Evolutionary conservation across 2,113 vertebrate species (phyloP).

Genomic region (Eurypyga helias): DNA sequence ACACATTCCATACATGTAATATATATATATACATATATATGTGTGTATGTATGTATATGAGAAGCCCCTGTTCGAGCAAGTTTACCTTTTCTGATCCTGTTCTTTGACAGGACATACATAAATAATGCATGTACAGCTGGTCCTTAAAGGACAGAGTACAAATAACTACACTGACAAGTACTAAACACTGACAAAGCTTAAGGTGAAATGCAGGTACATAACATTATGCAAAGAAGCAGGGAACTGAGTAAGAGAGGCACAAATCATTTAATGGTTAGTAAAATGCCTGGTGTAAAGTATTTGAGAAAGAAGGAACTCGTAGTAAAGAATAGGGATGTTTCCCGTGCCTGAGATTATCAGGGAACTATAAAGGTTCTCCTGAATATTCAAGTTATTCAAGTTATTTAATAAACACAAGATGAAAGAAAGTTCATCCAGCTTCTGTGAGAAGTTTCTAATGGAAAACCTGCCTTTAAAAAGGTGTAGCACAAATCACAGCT

Average conservation of each 20-base stretch:
- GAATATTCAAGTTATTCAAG: background rate
- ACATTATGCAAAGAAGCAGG: background rate
- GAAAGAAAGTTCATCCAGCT: background rate
- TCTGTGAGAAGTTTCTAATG: background rate
- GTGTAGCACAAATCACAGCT: background rate
- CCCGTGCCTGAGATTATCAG: background rate
- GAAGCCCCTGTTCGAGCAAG: background rate
- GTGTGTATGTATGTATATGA: too few relatives aligned
- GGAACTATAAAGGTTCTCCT: background rate
- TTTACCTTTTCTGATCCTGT: background rate
- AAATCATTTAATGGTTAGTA: background rate
- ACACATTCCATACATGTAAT: background rate
- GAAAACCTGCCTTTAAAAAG: background rate
- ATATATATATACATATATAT: too few relatives aligned
- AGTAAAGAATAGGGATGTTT: background rate
- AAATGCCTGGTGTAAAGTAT: background rate
- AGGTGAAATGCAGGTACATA: background rate
- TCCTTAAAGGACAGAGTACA: background rate
- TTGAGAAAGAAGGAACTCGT: background rate
- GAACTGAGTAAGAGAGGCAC: background rate
- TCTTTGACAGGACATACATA: background rate
- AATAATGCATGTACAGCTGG: background rate
- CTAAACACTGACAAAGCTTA: background rate
- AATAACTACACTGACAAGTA: background rate
- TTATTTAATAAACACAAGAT: background rate